phyloP scores from a whole-genome alignment of 2,113 vertebrate genomes.

The Seriola aureovittata region DNA sequence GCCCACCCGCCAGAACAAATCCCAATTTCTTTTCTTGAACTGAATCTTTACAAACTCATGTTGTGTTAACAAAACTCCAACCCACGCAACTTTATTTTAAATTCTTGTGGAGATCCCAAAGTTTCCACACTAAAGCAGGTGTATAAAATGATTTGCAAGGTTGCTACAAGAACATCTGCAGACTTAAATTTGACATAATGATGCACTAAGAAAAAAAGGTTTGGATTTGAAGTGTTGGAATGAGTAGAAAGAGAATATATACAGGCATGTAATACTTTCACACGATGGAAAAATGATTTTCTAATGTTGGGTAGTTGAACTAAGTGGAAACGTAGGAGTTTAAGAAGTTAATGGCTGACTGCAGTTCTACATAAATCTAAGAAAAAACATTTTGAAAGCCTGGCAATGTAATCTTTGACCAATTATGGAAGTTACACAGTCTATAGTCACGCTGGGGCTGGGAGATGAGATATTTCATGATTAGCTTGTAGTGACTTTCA shows the following conservation, averaged over 20 bases:
- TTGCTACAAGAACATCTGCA: background rate
- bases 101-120: slow-evolving; percentile 7
- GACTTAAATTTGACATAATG: background rate
- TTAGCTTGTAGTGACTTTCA: no score
- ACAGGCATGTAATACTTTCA: background rate
- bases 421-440: no score
- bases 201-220: background rate
- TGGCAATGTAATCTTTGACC: background rate
- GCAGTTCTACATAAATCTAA: no score
- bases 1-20: slow-evolving; percentile 21
- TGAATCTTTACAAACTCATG: slow-evolving; percentile 25
- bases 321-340: no score
- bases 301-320: background rate
- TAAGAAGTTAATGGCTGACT: no score
- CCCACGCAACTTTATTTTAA: slow-evolving; percentile 5
- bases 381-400: background rate
- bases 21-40: slow-evolving; percentile 26
- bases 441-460: no score
- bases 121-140: background rate
- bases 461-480: no score
- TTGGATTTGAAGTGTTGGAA: background rate
- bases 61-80: slow-evolving; percentile 13
- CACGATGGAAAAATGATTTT: background rate
- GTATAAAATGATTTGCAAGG: background rate
- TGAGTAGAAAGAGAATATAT: background rate